Percentiles rank a stretch among this genome's conserved stretches.
phyloP scores from a whole-genome alignment of 2,113 vertebrate genomes.

The Muntiacus muntjak region DNA sequence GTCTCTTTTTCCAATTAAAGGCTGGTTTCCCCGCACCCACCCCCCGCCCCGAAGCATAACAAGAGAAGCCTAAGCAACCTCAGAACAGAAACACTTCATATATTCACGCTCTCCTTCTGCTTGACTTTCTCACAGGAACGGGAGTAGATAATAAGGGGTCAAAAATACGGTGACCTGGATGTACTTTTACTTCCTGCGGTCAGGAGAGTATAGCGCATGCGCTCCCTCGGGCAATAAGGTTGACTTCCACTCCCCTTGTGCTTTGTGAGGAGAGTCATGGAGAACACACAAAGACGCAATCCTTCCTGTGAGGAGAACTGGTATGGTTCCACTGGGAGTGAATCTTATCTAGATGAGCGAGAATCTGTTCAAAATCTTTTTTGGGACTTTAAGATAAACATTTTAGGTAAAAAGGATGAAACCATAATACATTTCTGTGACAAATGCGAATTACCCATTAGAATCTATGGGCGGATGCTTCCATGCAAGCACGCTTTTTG shows the following conservation, averaged over 20 bases:
- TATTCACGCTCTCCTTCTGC: background rate
- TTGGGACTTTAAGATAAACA: background rate
- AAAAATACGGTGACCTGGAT: accelerated
- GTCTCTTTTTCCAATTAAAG: background rate
- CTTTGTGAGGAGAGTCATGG: background rate
- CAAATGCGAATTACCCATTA: slow-evolving; percentile 29
- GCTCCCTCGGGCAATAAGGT: accelerated
- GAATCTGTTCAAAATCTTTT: background rate
- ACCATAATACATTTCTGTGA: background rate
- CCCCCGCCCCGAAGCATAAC: background rate
- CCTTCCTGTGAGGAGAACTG: background rate
- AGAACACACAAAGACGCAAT: background rate
- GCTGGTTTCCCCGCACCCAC: background rate
- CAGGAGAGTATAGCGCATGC: background rate
- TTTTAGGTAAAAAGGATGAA: background rate
- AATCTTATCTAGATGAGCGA: background rate
- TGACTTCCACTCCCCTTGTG: background rate
- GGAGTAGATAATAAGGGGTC: background rate
- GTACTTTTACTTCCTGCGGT: accelerated
- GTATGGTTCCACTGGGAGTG: background rate
- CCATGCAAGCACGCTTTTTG: slow-evolving; percentile 87
- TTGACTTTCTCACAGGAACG: background rate
- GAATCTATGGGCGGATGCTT: slow-evolving; percentile 60
- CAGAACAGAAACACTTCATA: background rate
- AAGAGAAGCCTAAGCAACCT: background rate